Evolutionary conservation across 2,113 vertebrate species (phyloP), one percentile per base, ranked within the genome.

Genomic region (Chaetorhynchus papuensis): DNA sequence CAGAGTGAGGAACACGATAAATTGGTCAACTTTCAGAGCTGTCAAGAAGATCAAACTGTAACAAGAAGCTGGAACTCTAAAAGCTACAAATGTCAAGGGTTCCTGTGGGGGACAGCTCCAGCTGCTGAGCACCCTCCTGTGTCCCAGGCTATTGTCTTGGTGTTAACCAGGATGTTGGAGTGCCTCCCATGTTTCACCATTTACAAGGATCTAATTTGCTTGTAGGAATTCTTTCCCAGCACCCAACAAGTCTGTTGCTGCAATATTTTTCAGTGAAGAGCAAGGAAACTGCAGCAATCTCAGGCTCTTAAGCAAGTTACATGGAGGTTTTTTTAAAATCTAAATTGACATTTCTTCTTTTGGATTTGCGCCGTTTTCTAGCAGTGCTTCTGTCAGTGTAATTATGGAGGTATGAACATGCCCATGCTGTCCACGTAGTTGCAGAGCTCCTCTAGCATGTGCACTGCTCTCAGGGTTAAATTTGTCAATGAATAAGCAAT

Each of bases 401-500:
- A 37, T 69, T 60, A 13, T 0, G 3, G 47, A 61, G n/a, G 33
- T 81, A 20, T 69, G 41, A 83, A 50, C 33, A 64, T 31, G 14
- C 31, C 19, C 23, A 4, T 77, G 31, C 50, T 72, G n/a, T 69
- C 81, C 45, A 27, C 2, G 1, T 31, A 45, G 31, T 56, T 87
- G n/a, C 39, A 69, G 49, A 76, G 45, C n/a, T 84, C 27, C 35
- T 76, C 41, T 53, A 83, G 26, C 57, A 33, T 39, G 44, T 75
- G 47, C 52, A 21, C 52, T 56, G 57, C 65, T 89, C 81, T 79
- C 59, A 37, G 89, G 75, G 95, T 93, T 96, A 96, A 91, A 89
- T 91, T 94, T 3, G 45, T 80, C 75, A 94, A 95, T 96, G 89
- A 93, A 85, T 68, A 87, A 95, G 93, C 81, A 90, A 72, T 77